A percentile compares a stretch with the other conserved stretches of the same genome.
Evolutionary conservation across 2,113 vertebrate species (phyloP).

Genomic region (Mormoops blainvillei): DNA sequence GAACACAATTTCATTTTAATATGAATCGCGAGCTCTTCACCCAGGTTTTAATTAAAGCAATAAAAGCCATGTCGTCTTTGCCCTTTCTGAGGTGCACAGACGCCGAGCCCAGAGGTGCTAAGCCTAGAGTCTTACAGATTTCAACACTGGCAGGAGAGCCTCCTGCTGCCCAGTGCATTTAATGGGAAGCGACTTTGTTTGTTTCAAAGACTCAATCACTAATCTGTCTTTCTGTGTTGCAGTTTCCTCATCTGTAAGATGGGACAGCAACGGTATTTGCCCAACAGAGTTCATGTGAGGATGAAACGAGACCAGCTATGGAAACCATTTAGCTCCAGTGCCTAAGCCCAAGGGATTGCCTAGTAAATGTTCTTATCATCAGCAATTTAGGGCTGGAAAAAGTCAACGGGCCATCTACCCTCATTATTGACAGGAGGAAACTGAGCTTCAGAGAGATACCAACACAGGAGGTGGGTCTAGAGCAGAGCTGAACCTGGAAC

Average conservation of each 20-base stretch:
- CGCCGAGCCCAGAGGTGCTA: constrained; percentile 50
- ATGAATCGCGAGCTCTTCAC: constrained; percentile 75
- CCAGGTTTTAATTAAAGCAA: constrained; percentile 85
- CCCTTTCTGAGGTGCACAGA: constrained; percentile 78
- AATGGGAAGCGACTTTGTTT: background rate
- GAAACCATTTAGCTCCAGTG: background rate
- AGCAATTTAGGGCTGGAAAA: background rate
- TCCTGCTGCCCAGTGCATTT: background rate
- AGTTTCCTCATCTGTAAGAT: background rate
- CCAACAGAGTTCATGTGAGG: background rate
- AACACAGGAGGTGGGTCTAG: background rate
- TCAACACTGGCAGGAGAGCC: background rate
- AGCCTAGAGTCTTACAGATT: background rate
- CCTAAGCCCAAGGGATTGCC: background rate
- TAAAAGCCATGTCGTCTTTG: constrained; percentile 79
- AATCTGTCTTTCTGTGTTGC: background rate
- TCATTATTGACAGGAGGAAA: background rate
- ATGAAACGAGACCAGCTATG: background rate
- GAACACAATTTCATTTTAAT: constrained; percentile 80
- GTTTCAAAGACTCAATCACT: background rate
- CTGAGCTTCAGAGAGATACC: background rate
- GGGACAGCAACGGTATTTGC: background rate
- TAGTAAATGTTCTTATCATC: background rate
- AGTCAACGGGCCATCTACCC: background rate
- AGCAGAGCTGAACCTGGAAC: background rate